Evolutionary conservation across 2,797 vertebrate species (phyloP), one percentile per base, ranked within the genome.

Genomic region (Lates japonicus): DNA sequence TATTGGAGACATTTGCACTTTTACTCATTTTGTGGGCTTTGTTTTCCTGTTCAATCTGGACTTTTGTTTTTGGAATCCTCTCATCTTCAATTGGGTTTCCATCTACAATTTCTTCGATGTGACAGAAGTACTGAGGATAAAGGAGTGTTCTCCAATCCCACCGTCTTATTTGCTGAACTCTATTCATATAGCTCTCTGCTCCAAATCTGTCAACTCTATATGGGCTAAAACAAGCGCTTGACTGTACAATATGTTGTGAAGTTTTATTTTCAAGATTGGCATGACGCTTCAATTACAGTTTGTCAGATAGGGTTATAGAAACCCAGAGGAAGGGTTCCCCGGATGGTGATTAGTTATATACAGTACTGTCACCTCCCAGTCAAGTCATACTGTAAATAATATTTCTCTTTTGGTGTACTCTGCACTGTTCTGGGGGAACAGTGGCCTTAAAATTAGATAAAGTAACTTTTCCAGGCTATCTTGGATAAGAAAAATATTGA

Each of bases 71-170:
- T 89, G 85, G 90, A 93, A 94, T 93, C 82, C 82, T 92, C 83
- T 90, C 85, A 87, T 87, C 86, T 89, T 93, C 87, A 92, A 90
- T 93, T 95, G 87, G 93, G 91, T 93, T 92, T 93, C 80, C 85
- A 86, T 92, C 81, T 70, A 60, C 87, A 63, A 91, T 90, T 87
- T 83, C 93, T 87, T 89, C 83, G 71, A 85, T 92, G 91, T 93
- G 88, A 94, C 93, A 85, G 90, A 93, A 93, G 88, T 85, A 90
- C 90, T 89, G 91, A 94, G 93, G 95, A 95, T 93, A 93, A 93
- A 94, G 93, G 95, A 94, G 94, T 95, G 94, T 80, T 93, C 92
- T 94, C 90, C 95, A 96, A 96, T 96, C 96, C 96, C 95, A 96
- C 96, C 85, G 96, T 96, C 95, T 95, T 93, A 94, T 93, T 93